Percentiles rank a stretch among this genome's conserved stretches.
Evolutionary conservation across 2,113 vertebrate species (phyloP).

Genomic region (Globicephala melas): DNA sequence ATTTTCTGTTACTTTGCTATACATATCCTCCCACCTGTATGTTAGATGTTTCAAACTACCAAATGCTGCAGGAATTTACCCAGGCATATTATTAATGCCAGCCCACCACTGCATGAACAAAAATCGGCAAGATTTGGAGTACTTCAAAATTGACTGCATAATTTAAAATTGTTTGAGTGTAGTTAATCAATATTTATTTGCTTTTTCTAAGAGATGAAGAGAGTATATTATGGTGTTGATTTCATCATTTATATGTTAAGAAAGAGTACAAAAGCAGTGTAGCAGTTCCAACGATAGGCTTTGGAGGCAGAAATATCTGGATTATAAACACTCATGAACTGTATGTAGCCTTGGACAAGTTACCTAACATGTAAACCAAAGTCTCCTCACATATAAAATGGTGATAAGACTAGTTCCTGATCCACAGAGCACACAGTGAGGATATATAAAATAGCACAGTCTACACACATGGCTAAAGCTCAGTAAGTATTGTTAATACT

Average conservation of each 20-base stretch:
- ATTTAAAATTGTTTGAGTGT: conserved; percentile 66
- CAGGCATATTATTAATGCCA: conserved; percentile 66
- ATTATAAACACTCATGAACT: conserved; percentile 35
- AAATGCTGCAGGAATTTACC: conserved; percentile 53
- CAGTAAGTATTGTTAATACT: background rate
- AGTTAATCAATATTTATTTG: conserved; percentile 73
- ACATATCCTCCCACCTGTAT: conserved; percentile 70
- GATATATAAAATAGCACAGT: background rate
- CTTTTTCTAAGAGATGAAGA: conserved; percentile 53
- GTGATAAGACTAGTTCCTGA: background rate
- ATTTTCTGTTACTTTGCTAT: conserved; percentile 57
- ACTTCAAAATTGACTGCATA: conserved; percentile 64
- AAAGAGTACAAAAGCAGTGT: conserved; percentile 41
- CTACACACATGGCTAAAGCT: background rate
- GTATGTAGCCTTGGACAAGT: background rate
- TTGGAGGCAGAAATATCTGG: conserved; percentile 27
- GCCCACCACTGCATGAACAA: conserved; percentile 33
- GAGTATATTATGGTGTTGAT: conserved; percentile 57
- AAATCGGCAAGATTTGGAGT: conserved; percentile 65
- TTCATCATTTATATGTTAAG: conserved; percentile 69
- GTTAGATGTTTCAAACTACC: conserved; percentile 58
- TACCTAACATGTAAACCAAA: background rate
- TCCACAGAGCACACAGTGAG: background rate
- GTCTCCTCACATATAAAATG: background rate
- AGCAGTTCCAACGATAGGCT: background rate